A percentile compares a stretch with the other conserved stretches of the same genome.
phyloP scores from a whole-genome alignment of 2,888 invertebrate genomes.

The Drosophila algonquin region DNA sequence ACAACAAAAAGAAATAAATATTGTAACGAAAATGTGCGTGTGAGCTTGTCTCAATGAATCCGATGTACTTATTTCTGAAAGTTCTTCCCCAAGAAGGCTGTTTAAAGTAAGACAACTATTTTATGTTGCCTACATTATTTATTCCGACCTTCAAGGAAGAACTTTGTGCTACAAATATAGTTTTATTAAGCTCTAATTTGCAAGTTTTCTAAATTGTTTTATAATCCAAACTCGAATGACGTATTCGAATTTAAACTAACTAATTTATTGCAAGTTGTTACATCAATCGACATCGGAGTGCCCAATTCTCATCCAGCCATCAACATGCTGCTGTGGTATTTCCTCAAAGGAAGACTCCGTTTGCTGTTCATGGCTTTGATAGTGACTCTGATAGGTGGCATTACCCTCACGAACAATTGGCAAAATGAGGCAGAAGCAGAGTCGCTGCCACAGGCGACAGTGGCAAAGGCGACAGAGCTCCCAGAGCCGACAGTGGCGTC shows the following conservation, averaged over 20 bases:
- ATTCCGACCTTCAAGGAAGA: background rate
- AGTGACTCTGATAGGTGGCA: background rate
- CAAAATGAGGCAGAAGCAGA: background rate
- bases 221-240: background rate
- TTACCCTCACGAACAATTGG: background rate
- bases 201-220: background rate
- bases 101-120: background rate
- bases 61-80: background rate
- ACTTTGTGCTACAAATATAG: too few relatives aligned
- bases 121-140: background rate
- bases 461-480: too few relatives aligned
- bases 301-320: background rate
- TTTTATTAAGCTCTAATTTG: too few relatives aligned
- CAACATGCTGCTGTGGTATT: background rate
- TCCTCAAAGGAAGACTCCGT: background rate
- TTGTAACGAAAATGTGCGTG: too few relatives aligned
- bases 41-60: too few relatives aligned
- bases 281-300: too few relatives aligned
- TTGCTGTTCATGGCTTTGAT: background rate
- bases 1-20: too few relatives aligned
- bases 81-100: background rate
- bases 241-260: background rate
- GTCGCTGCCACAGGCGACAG: background rate
- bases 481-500: background rate
- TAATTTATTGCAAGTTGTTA: too few relatives aligned